Conservation (phyloP, 2,888 invertebrate genomes). For the Andrena marginata region DNA sequence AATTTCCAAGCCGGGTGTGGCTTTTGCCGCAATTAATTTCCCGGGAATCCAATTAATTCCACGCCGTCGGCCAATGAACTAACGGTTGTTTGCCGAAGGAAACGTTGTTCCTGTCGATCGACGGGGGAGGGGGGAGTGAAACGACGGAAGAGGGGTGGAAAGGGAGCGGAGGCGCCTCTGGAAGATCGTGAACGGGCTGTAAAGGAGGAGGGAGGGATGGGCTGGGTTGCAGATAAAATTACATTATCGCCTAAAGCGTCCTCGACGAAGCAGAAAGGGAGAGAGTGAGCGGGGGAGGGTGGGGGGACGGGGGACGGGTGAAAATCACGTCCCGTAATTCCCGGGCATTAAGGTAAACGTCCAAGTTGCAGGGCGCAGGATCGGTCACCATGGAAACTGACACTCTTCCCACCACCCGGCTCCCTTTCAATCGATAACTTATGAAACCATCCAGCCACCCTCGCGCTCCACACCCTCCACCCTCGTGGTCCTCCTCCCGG, state of each 20-base stretch:
- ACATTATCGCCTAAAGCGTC: slow-evolving; percentile 83
- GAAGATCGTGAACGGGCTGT: slow-evolving; percentile 31
- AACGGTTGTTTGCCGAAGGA: slow-evolving; percentile 72
- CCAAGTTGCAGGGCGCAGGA: slow-evolving; percentile 79
- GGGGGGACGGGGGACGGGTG: slow-evolving; percentile 51
- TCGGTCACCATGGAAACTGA: slow-evolving; percentile 79
- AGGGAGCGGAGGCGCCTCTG: slow-evolving; percentile 23
- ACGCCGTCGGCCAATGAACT: slow-evolving; percentile 70
- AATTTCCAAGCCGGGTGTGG: slow-evolving; percentile 68
- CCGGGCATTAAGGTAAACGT: slow-evolving; percentile 85
- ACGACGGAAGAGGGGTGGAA: slow-evolving; percentile 10
- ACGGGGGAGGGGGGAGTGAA: slow-evolving; percentile 6
- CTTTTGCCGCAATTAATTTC: slow-evolving; percentile 72
- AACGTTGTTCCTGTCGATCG: slow-evolving; percentile 58
- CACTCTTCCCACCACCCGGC: slow-evolving; percentile 63
- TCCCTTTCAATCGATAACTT: slow-evolving; percentile 84
- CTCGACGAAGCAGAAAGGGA: slow-evolving; percentile 67
- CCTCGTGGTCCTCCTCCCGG: slow-evolving; percentile 57
- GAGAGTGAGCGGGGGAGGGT: slow-evolving; percentile 47
- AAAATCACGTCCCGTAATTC: slow-evolving; percentile 85
- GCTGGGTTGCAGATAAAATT: slow-evolving; percentile 79
- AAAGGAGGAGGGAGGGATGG: slow-evolving; percentile 47
- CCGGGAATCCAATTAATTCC: slow-evolving; percentile 73
- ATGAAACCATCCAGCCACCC: slow-evolving; percentile 81
- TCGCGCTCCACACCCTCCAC: slow-evolving; percentile 43